Evolutionary conservation across 2,888 invertebrate genomes (phyloP).

Genomic region (Drosophila atripex): DNA sequence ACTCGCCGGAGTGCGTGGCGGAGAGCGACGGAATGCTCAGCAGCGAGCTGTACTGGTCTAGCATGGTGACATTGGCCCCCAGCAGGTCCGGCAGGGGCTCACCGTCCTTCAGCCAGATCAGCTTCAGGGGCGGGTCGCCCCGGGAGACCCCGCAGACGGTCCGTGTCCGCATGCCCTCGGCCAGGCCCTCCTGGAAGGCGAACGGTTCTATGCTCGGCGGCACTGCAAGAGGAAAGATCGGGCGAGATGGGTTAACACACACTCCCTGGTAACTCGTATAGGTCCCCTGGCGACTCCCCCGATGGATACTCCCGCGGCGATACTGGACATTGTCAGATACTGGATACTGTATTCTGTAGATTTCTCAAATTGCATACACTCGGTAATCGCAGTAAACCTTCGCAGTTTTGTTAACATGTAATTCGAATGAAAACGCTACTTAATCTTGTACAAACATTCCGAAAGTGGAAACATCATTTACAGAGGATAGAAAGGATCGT

Average conservation of each 20-base stretch:
- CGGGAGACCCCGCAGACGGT: constrained; percentile 92
- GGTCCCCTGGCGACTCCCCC: constrained; percentile 17
- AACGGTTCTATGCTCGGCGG: constrained; percentile 94
- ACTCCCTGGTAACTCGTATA: background rate
- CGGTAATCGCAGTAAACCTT: constrained; percentile 62
- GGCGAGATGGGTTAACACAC: constrained; percentile 59
- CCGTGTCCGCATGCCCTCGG: constrained; percentile 92
- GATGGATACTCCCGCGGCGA: background rate
- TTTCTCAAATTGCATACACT: constrained; percentile 13
- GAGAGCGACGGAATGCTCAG: constrained; percentile 91
- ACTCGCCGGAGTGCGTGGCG: constrained; percentile 90
- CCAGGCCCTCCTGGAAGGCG: constrained; percentile 92
- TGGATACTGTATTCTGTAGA: constrained; percentile 13
- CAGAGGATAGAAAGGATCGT: constrained; percentile 40
- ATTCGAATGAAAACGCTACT: constrained; percentile 53
- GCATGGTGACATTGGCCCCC: constrained; percentile 88
- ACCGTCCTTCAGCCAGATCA: constrained; percentile 93
- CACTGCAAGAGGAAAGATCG: constrained; percentile 86
- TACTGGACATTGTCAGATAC: constrained; percentile 1
- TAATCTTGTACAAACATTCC: constrained; percentile 75
- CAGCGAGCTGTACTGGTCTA: constrained; percentile 91
- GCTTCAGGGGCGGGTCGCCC: constrained; percentile 91
- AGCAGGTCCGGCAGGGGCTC: constrained; percentile 87
- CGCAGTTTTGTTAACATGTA: constrained; percentile 74
- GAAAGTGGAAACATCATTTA: constrained; percentile 61